Base-by-base conservation (phyloP, 1,140 invertebrate species). In the Leptinotarsa defecta region DNA sequence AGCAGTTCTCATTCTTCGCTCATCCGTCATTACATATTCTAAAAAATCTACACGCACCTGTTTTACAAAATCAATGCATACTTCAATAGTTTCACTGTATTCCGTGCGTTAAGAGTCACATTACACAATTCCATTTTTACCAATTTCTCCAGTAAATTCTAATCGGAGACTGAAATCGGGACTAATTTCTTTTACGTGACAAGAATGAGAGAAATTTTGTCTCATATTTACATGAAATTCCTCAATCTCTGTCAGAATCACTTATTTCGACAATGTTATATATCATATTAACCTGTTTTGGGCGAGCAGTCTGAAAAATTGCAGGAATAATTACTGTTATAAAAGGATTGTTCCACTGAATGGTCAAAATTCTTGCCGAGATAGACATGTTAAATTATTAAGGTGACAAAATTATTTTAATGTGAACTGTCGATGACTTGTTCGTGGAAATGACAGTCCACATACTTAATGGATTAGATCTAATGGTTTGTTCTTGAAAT, bases 111-210 rank as follows among this genome's bases (percentile, higher is more conserved):
- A 57, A 57, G 52, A 57, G 52, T 57, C 52, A 57, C 15, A 57
- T 15, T 57, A 57, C 52, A 19, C 52, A 57, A 57, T 57, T 57
- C 2, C 52, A 57, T 57, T 57, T 57, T 57, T 17, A 57, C 52
- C 52, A 57, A 57, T 57, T 57, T 57, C 52, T 57, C 52, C 52
- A 19, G 52, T 57, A 57, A 57, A 57, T 19, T 15, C 52, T 19
- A 17, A 57, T 57, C 52, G n/a, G 17, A 13, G n/a, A 57, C n/a
- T 57, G 52, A 57, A 57, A 57, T 57, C 52, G 3, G n/a, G 3
- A 57, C 52, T 57, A 57, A 57, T 57, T 57, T 57, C 52, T 57
- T 57, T 57, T 57, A 57, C 52, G 52, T 57, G 52, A 57, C n/a
- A 19, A 57, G 52, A 57, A 57, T 57, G 52, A 19, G 52, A 15